Evolutionary conservation across 2,113 vertebrate species (phyloP).

Genomic region (Dromas ardeola): DNA sequence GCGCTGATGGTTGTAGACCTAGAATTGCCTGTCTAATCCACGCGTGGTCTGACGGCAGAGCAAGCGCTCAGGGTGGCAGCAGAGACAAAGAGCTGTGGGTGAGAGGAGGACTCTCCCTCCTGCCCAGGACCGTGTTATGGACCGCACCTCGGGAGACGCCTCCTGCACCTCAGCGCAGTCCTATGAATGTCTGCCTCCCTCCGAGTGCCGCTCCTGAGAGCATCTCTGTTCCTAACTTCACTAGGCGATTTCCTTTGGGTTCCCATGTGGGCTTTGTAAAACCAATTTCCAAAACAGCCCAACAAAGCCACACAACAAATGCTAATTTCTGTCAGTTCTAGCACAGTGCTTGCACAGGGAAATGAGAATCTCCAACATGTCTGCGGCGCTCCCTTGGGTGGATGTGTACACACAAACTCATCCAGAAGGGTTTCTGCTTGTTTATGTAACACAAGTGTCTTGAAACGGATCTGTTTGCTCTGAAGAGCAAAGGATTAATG

Average conservation of each 20-base stretch:
- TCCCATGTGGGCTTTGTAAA: not conserved
- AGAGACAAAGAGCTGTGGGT: not conserved
- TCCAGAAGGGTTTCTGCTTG: not conserved
- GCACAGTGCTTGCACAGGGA: not conserved
- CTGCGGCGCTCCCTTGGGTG: not conserved
- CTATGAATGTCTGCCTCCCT: not conserved
- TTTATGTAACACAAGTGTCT: slow-evolving; percentile 22
- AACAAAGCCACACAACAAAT: not conserved
- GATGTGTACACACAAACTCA: not conserved
- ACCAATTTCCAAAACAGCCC: not conserved
- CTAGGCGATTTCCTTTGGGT: not conserved
- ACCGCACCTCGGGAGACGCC: fast-evolving
- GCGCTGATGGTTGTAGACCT: not conserved
- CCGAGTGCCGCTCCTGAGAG: not conserved
- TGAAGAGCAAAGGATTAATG: slow-evolving; percentile 46
- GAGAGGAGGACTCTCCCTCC: not conserved
- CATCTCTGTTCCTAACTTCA: not conserved
- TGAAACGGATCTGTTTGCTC: slow-evolving; percentile 37
- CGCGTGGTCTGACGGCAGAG: not conserved
- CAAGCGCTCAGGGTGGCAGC: not conserved
- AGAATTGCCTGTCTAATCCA: not conserved
- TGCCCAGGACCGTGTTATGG: not conserved
- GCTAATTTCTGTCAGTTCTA: not conserved
- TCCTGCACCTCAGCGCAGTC: not conserved
- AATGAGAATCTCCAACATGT: not conserved